These are phyloP conservation scores for Tachysurus fulvidraco DNA, from an alignment of 2,113 vertebrate genomes.

Conservation along the genomic window DNA sequence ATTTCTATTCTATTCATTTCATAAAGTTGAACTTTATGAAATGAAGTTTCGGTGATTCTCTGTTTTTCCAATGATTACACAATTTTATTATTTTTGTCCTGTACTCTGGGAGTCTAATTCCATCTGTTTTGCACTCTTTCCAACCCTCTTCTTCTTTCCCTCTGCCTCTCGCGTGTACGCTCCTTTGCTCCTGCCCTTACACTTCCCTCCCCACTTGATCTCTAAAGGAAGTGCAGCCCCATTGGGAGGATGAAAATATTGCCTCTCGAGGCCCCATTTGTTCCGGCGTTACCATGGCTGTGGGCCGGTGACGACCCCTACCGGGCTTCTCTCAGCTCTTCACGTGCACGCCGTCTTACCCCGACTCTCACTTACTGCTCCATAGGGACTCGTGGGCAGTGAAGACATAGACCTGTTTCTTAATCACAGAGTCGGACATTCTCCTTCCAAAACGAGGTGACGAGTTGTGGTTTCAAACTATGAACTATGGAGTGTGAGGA, in stretches of 20 bases:
- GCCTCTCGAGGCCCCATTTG: constrained; percentile 43
- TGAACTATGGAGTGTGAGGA: background rate
- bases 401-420: constrained; percentile 42
- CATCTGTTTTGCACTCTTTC: constrained; percentile 33
- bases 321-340: constrained; percentile 56
- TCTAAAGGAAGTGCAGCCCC: constrained; percentile 60
- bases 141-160: background rate
- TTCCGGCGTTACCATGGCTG: constrained; percentile 70
- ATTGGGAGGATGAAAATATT: constrained; percentile 66
- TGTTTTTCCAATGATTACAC: background rate
- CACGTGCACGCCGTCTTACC: constrained; percentile 42
- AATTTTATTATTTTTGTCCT: background rate
- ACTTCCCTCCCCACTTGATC: constrained; percentile 37
- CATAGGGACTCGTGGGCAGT: constrained; percentile 22
- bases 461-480: background rate
- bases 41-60: background rate
- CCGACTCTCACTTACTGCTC: constrained; percentile 28
- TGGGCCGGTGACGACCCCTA: constrained; percentile 59
- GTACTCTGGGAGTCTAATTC: background rate
- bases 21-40: background rate
- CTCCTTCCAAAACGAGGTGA: constrained; percentile 26
- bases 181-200: background rate
- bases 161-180: background rate
- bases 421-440: background rate
- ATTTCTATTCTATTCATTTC: background rate